A percentile compares a stretch with the other conserved stretches of the same genome.
Conservation (phyloP, 2,888 invertebrate genomes). For the Pseudococcus longispinus region DNA sequence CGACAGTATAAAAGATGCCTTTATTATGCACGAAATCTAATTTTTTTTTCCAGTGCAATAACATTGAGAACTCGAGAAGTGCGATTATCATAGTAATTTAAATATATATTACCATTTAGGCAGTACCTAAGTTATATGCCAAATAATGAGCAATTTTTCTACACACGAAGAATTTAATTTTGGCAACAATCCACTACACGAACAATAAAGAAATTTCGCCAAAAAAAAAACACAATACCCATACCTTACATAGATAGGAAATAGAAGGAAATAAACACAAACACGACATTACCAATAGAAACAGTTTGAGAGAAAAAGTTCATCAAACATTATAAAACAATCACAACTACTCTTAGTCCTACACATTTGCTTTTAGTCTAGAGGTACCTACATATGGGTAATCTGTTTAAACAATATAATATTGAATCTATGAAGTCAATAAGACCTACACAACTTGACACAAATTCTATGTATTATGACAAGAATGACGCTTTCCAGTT, state of each 20-base stretch:
- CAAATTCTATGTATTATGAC: constrained; percentile 39
- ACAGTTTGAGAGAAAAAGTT: neutral
- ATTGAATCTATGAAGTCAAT: neutral
- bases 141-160: too few relatives aligned
- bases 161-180: too few relatives aligned
- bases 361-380: neutral
- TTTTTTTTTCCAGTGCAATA: too few relatives aligned
- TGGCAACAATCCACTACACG: too few relatives aligned
- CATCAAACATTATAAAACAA: neutral
- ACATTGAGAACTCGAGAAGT: too few relatives aligned
- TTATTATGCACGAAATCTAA: too few relatives aligned
- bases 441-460: constrained; percentile 41
- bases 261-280: neutral
- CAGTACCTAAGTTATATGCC: too few relatives aligned
- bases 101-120: too few relatives aligned
- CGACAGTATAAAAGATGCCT: too few relatives aligned
- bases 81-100: too few relatives aligned
- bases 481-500: constrained; percentile 39
- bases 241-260: neutral
- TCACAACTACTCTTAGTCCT: neutral
- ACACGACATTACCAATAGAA: neutral
- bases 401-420: constrained; percentile 19
- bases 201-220: too few relatives aligned
- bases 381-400: neutral
- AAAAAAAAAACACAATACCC: too few relatives aligned